phyloP scores from a whole-genome alignment of 2,113 vertebrate species.

The Macquaria australasica region DNA sequence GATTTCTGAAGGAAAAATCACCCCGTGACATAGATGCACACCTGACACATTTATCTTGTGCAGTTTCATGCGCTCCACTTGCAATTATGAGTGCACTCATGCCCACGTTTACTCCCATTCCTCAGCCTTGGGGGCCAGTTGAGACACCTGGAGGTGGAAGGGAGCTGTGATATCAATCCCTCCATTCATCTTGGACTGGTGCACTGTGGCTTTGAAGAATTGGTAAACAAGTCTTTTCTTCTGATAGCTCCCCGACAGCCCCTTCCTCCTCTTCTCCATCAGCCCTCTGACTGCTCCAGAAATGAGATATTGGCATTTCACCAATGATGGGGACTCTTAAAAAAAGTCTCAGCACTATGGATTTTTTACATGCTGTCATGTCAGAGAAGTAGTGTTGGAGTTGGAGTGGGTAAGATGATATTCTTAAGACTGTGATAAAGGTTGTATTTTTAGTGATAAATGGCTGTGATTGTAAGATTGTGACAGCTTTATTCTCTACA shows the following conservation, averaged over 20 bases:
- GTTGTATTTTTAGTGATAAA: conserved; percentile 27
- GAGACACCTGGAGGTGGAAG: conserved; percentile 55
- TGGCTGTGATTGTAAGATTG: not conserved
- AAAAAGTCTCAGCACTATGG: conserved; percentile 4
- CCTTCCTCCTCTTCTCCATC: conserved; percentile 47
- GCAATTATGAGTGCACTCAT: conserved; percentile 35
- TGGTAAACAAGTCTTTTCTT: conserved; percentile 58
- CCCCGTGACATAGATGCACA: conserved; percentile 8
- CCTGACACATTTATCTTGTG: conserved; percentile 41
- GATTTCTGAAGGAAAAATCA: not conserved
- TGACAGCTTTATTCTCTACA: conserved; percentile 29
- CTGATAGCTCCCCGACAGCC: conserved; percentile 32
- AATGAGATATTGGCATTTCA: conserved; percentile 72
- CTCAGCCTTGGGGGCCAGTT: not conserved
- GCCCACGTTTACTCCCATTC: conserved; percentile 14
- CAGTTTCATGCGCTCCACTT: conserved; percentile 15
- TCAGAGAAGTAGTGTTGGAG: not conserved
- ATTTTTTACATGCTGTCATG: conserved; percentile 30
- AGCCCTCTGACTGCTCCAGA: conserved; percentile 59
- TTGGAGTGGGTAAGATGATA: not conserved
- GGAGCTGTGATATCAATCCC: conserved; percentile 46
- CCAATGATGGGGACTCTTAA: conserved; percentile 17
- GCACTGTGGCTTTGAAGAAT: conserved; percentile 50
- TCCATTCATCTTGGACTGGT: conserved; percentile 54
- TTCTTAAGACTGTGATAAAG: conserved; percentile 12